These are phyloP conservation scores for Ennomos fuscantarius DNA, from an alignment of 2,888 invertebrate genomes.

Conservation along the genomic window DNA sequence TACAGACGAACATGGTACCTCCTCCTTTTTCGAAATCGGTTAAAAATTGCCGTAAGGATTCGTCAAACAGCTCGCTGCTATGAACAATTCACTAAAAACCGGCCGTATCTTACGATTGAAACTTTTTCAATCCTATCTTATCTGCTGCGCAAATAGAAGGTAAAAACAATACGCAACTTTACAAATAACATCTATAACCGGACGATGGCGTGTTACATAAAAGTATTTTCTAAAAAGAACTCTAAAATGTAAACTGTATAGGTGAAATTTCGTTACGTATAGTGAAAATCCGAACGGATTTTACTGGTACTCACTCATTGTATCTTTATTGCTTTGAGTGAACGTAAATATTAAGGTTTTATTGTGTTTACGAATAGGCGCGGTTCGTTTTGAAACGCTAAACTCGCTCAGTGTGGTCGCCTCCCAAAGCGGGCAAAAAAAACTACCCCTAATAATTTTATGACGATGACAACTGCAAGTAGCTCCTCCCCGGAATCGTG, in stretches of 20 bases:
- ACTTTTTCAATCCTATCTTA: constrained; percentile 68
- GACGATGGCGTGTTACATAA: constrained; percentile 50
- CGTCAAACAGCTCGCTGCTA: constrained; percentile 62
- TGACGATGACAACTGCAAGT: constrained; percentile 72
- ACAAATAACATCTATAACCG: constrained; percentile 72
- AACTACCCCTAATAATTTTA: constrained; percentile 68
- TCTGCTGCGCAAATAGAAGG: constrained; percentile 71
- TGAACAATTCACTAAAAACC: constrained; percentile 61
- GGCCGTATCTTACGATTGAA: constrained; percentile 45
- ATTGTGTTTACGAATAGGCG: constrained; percentile 80
- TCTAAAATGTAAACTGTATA: constrained; percentile 32
- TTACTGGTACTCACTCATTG: constrained; percentile 75
- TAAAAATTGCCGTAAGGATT: constrained; percentile 39
- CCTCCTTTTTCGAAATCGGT: constrained; percentile 20
- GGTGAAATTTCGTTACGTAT: constrained; percentile 29
- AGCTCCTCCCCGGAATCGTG: constrained; percentile 64
- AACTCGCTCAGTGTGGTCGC: constrained; percentile 72
- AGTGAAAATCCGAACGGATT: constrained; percentile 57
- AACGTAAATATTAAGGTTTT: constrained; percentile 81
- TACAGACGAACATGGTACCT: too few species aligned
- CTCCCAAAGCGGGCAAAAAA: constrained; percentile 71
- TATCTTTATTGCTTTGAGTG: constrained; percentile 75
- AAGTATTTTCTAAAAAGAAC: constrained; percentile 39
- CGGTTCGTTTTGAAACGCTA: constrained; percentile 60
- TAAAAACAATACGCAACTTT: constrained; percentile 75